A percentile compares a stretch with the other conserved stretches of the same genome.
phyloP scores from a whole-genome alignment of 2,888 invertebrate genomes.

The Mesodorylaimus sp. region DNA sequence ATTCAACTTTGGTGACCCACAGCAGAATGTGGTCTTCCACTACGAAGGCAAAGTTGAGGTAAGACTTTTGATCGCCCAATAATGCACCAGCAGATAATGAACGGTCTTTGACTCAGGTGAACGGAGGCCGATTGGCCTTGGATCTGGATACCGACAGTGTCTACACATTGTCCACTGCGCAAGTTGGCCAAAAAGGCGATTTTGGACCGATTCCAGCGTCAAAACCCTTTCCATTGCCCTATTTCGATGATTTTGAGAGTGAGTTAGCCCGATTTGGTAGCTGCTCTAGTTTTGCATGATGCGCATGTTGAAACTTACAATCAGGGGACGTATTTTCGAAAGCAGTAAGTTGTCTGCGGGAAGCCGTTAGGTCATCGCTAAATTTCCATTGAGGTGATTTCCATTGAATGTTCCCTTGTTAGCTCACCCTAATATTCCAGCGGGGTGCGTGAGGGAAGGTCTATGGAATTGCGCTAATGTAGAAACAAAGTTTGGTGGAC shows the following conservation, averaged over 20 bases:
- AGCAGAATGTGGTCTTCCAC: background rate
- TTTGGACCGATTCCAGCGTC: conserved; percentile 16
- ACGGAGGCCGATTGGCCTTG: background rate
- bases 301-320: no score
- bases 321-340: no score
- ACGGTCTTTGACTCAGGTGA: background rate
- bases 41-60: background rate
- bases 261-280: no score
- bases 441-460: no score
- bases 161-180: conserved; percentile 26
- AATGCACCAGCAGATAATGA: background rate
- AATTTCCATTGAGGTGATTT: background rate
- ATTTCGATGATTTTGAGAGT: conserved; percentile 29
- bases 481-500: no score
- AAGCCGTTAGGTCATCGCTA: no score
- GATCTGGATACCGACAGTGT: conserved; percentile 21
- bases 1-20: background rate
- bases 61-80: background rate
- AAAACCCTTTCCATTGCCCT: conserved; percentile 27
- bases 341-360: no score
- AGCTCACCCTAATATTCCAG: no score
- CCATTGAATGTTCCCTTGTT: background rate
- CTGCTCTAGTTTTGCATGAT: no score
- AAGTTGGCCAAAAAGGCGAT: conserved; percentile 18
- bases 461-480: no score